Conservation (phyloP, 2,113 vertebrate species). For the Aix galericulata region DNA sequence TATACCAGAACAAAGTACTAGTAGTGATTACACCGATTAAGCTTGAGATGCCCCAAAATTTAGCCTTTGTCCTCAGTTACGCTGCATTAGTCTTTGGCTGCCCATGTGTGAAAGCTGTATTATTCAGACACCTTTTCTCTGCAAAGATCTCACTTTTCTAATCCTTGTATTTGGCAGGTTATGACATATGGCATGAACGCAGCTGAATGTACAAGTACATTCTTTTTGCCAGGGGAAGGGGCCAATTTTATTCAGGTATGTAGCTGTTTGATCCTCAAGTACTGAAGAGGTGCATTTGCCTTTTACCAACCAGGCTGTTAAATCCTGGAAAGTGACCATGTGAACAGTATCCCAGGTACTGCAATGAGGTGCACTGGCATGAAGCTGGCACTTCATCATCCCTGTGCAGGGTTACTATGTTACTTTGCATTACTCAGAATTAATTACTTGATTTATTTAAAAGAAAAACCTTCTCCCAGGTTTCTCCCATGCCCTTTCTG, state of each 20-base stretch:
- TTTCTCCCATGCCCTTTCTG: conserved; percentile 50
- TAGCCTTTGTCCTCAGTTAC: background rate
- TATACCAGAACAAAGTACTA: background rate
- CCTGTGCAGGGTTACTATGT: background rate
- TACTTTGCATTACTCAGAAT: conserved; percentile 4
- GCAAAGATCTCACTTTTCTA: background rate
- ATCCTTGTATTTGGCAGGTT: background rate
- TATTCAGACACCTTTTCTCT: background rate
- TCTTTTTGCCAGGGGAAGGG: background rate
- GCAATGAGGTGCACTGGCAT: background rate
- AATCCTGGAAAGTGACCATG: background rate
- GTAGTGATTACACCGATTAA: background rate
- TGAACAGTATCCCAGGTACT: background rate
- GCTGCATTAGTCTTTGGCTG: background rate
- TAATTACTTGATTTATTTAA: conserved; percentile 36
- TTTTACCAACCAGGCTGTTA: background rate
- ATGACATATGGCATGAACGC: background rate
- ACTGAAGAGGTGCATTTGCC: background rate
- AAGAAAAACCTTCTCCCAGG: background rate
- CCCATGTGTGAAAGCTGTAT: background rate
- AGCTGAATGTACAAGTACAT: background rate
- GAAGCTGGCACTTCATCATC: background rate
- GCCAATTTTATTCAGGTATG: background rate
- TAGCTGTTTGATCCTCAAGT: background rate
- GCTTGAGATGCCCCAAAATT: background rate